Percentiles rank a stretch among this genome's conserved stretches.
These are phyloP conservation scores for Picus viridis DNA, from an alignment of 2,797 vertebrate genomes.

Conservation along the genomic window DNA sequence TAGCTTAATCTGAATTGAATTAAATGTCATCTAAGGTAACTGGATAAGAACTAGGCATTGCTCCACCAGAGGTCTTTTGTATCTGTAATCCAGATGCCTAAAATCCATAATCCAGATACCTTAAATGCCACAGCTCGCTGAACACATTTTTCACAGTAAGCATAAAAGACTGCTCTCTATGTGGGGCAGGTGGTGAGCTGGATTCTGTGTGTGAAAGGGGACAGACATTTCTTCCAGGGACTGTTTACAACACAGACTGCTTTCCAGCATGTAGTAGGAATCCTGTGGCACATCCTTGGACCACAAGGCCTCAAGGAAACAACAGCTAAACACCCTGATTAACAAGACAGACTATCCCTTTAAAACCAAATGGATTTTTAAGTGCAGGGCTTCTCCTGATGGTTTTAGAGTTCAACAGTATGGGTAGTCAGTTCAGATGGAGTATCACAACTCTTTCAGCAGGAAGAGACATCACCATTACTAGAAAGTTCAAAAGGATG, in stretches of 20 bases:
- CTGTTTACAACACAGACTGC: background rate
- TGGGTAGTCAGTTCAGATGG: background rate
- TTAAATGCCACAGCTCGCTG: background rate
- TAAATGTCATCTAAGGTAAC: background rate
- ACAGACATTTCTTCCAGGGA: background rate
- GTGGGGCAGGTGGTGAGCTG: background rate
- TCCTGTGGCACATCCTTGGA: background rate
- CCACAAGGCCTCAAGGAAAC: background rate
- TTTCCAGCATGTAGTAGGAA: background rate
- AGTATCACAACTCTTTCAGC: background rate
- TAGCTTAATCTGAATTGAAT: conserved; percentile 1
- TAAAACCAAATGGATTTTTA: background rate
- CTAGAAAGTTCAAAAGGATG: background rate
- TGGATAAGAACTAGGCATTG: background rate
- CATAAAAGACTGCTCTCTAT: background rate
- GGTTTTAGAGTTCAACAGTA: background rate
- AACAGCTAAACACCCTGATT: background rate
- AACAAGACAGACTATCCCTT: background rate
- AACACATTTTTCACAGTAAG: background rate
- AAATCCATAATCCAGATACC: conserved; percentile 13
- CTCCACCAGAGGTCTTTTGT: background rate
- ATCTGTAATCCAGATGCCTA: conserved; percentile 4
- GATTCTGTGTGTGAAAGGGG: background rate
- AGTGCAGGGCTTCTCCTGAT: background rate
- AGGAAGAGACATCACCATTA: background rate